A percentile compares a stretch with the other conserved stretches of the same genome.
phyloP scores from a whole-genome alignment of 2,797 vertebrate genomes.

The Anguilla pacifica region DNA sequence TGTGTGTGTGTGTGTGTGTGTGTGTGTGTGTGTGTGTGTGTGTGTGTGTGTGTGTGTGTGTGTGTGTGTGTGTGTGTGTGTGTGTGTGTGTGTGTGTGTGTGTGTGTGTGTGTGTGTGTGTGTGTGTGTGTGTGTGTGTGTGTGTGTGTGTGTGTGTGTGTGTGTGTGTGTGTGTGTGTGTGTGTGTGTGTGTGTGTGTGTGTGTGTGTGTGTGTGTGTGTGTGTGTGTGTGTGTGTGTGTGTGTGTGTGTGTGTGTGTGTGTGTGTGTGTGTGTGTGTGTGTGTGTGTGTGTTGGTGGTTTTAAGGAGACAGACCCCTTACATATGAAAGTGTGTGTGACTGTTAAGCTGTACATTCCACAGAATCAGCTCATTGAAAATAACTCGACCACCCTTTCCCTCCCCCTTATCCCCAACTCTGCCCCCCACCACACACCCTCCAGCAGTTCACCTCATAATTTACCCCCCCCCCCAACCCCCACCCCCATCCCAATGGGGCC shows the following conservation, averaged over 20 bases:
- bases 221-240: too few relatives aligned
- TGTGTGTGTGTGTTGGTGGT: neutral
- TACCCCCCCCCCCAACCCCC: neutral
- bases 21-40: neutral
- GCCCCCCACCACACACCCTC: neutral
- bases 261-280: too few relatives aligned
- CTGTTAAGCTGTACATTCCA: conserved; percentile 15
- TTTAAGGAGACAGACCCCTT: neutral
- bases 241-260: too few relatives aligned
- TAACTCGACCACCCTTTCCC: neutral
- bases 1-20: neutral
- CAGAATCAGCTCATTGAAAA: conserved; percentile 20
- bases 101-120: too few relatives aligned
- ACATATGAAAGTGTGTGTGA: neutral
- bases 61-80: neutral
- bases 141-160: too few relatives aligned
- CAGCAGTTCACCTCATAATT: neutral
- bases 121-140: too few relatives aligned
- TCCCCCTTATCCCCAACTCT: neutral
- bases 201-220: too few relatives aligned
- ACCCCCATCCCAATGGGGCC: neutral
- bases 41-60: neutral
- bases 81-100: too few relatives aligned
- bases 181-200: too few relatives aligned
- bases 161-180: too few relatives aligned